Base-by-base conservation (phyloP, 2,113 vertebrate species). In the Athene cunicularia region DNA sequence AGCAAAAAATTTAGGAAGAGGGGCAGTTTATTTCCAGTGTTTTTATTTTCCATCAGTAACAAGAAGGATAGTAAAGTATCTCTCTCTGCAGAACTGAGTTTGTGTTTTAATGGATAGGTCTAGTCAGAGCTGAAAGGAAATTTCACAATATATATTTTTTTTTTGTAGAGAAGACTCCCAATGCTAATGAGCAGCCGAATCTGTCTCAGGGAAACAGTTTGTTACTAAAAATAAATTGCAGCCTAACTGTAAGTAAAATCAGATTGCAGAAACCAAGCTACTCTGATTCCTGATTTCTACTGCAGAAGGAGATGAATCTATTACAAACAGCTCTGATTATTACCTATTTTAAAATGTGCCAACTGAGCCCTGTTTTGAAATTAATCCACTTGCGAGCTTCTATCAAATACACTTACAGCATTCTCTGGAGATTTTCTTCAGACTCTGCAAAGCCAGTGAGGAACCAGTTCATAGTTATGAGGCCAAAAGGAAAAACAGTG, bases 201-300 rank as follows among this genome's bases (percentile, higher is more conserved):
- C 96, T 94, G 97, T 98, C 96, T 97, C 23, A 3, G 95, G 95
- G 94, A 98, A 98, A 97, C 92, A 98, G 97, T 98, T 97, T 98
- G 97, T 96, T 97, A 73, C 98, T 98, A 98, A 98, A 98, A 98
- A 98, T 98, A 98, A 95, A 93, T 50, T 35, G 81, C 93, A 92
- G 60, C 95, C 95, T 88, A 97, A 98, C 95, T 97, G 97, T 98
- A 98, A 97, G 97, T 97, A 96, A 97, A 97, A 94, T 94, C 90
- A 94, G 95, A 97, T 91, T 94, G 91, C 92, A 96, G 93, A 95
- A 97, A 94, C 74, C 75, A 62, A 96, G 84, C 91, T 76, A 88
- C 93, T 86, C 85, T 10, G 75, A 76, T 81, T 88, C 75, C 87
- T 86, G 88, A 88, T 96, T 96, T 97, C 80, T 94, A n/a, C 74